Percentiles rank a stretch among this genome's conserved stretches.
These are phyloP conservation scores for Alitta virens DNA, from an alignment of 2,888 invertebrate genomes.

Conservation along the genomic window DNA sequence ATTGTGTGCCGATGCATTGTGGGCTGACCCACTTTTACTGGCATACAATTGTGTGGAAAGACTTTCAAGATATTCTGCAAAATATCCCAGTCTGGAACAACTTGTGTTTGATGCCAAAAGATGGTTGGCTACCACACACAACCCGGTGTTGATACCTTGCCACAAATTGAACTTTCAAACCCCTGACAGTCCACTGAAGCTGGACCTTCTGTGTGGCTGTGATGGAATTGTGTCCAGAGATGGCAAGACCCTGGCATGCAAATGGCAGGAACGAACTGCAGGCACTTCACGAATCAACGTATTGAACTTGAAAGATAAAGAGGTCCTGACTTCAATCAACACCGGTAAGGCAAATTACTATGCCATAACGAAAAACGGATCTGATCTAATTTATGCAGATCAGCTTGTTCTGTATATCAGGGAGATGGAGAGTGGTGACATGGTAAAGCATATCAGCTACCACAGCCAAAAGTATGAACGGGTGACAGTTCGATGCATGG, in stretches of 20 bases:
- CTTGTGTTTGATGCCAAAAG: slow-evolving; percentile 11
- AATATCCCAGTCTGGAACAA: background rate
- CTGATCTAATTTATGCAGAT: slow-evolving; percentile 5
- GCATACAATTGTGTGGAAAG: slow-evolving; percentile 10
- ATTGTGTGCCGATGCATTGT: slow-evolving; percentile 14
- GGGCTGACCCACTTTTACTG: slow-evolving; percentile 11
- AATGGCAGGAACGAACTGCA: background rate
- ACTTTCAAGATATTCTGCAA: background rate
- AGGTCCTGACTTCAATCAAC: background rate
- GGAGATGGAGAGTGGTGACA: slow-evolving; percentile 20
- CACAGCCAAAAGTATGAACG: slow-evolving; percentile 1
- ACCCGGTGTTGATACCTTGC: slow-evolving; percentile 17
- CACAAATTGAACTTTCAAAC: slow-evolving; percentile 6
- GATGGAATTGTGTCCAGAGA: slow-evolving; percentile 15
- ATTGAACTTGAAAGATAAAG: slow-evolving; percentile 10
- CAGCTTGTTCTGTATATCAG: background rate
- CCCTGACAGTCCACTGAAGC: slow-evolving; percentile 19
- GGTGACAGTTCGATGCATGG: slow-evolving; percentile 8
- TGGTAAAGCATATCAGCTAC: background rate
- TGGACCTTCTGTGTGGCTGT: slow-evolving; percentile 4
- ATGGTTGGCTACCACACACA: slow-evolving; percentile 5
- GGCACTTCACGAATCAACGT: background rate
- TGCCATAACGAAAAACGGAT: slow-evolving; percentile 6
- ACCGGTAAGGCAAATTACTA: slow-evolving; percentile 5
- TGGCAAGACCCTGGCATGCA: slow-evolving; percentile 8